Evolutionary conservation across 2,113 vertebrate species (phyloP).

Genomic region (Mellivora capensis): DNA sequence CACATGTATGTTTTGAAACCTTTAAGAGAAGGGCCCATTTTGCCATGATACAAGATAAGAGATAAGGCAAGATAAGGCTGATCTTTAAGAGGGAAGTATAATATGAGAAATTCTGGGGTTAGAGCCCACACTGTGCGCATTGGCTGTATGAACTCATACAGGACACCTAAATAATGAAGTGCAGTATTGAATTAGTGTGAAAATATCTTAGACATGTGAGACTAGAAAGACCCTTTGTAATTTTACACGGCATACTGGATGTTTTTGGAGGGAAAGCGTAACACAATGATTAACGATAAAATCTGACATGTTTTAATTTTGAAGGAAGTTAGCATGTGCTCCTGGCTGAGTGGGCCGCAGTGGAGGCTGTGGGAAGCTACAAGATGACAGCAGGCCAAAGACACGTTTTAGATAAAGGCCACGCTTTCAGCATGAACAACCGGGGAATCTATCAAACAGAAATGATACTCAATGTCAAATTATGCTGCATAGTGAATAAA

Average conservation of each 20-base stretch:
- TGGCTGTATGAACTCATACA: not conserved
- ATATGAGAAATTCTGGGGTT: not conserved
- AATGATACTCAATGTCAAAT: slow-evolving; percentile 54
- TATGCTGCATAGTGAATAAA: slow-evolving; percentile 60
- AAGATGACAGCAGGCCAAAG: slow-evolving; percentile 55
- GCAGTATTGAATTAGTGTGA: not conserved
- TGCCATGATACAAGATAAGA: not conserved
- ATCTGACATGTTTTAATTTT: slow-evolving; percentile 42
- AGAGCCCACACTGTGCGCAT: not conserved
- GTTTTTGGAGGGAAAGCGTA: not conserved
- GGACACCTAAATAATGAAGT: not conserved
- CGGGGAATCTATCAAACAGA: slow-evolving; percentile 47
- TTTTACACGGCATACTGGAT: not conserved
- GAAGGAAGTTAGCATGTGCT: slow-evolving; percentile 46
- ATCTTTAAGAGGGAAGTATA: not conserved
- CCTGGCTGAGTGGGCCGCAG: slow-evolving; percentile 44
- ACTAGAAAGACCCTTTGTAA: not conserved
- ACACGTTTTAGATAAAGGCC: slow-evolving; percentile 42
- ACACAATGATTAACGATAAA: slow-evolving; percentile 31
- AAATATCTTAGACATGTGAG: slow-evolving; percentile 11
- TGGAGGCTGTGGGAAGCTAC: not conserved
- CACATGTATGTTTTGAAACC: not conserved
- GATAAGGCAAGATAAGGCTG: not conserved
- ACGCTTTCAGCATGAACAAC: slow-evolving; percentile 61
- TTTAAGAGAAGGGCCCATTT: not conserved